Evolutionary conservation across 2,797 vertebrate genomes (phyloP), one percentile per base, ranked within the genome.

Genomic region (Enteromius radiatus): DNA sequence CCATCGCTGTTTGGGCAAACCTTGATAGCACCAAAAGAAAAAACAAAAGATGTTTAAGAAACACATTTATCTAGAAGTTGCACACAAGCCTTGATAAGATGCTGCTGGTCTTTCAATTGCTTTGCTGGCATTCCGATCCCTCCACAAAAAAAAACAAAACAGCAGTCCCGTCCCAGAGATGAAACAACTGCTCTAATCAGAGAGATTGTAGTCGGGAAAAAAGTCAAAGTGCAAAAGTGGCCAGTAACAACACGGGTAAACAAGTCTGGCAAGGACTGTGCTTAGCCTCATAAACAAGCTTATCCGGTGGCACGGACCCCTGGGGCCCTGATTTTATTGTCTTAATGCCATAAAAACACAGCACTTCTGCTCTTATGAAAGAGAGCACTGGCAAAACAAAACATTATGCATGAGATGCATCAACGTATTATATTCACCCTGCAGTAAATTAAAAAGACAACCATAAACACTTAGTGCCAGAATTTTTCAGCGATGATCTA

Each of bases 171-270:
- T 77, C 7, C 67, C 54, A 4, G 52, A 85, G 82, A 89, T 86
- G 80, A 86, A 84, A 84, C 76, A 49, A 81, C 52, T 21, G 59
- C 45, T 80, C 77, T 86, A 86, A 89, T 89, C 88, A 89, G 71
- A 63, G 23, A 79, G 83, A 86, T 84, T 84, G 81, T 26, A 38
- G 76, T 56, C 78, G 65, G 36, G 21, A 78, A 63, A 85, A 61
- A 56, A 82, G 81, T 41, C 84, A 85, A 85, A 86, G 85, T 84
- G 78, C 86, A 87, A 70, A 67, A 67, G 49, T 9, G 47, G 61
- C 41, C 74, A 54, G 79, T 82, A 85, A 78, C 76, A 84, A 68
- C 73, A 82, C n/a, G 45, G 61, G 49, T 84, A 85, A 82, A 69
- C 76, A 76, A 71, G 69, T 68, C 76, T 76, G 79, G 78, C 61